phyloP scores from a whole-genome alignment of 2,113 vertebrate genomes.

The Leuciscus idus region DNA sequence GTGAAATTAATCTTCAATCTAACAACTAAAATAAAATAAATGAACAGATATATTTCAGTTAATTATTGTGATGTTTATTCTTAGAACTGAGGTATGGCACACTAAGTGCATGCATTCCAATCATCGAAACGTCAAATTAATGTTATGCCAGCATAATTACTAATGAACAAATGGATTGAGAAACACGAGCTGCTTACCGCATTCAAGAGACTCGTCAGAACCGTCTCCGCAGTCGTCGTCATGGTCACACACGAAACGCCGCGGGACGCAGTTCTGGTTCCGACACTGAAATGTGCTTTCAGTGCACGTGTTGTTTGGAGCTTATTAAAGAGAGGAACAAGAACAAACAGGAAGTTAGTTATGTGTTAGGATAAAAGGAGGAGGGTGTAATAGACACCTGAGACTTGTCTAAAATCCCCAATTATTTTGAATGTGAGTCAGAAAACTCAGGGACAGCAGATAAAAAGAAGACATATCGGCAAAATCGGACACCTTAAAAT shows the following conservation, averaged over 20 bases:
- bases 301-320: conserved; percentile 75
- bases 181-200: conserved; percentile 74
- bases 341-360: background rate
- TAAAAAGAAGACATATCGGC: background rate
- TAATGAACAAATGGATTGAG: background rate
- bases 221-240: conserved; percentile 88
- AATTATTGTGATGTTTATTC: conserved; percentile 9
- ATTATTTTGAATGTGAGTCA: background rate
- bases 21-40: background rate
- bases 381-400: background rate
- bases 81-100: background rate
- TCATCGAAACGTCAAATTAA: background rate
- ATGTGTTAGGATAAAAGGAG: background rate
- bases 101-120: background rate
- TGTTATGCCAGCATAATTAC: conserved; percentile 18
- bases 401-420: background rate
- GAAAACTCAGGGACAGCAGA: background rate
- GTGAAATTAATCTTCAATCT: background rate
- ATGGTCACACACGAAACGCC: conserved; percentile 84
- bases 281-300: conserved; percentile 83
- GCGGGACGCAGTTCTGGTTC: conserved; percentile 84
- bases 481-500: background rate
- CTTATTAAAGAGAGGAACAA: conserved; percentile 26
- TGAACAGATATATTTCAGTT: background rate
- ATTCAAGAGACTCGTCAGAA: conserved; percentile 86